Base-by-base conservation (phyloP, 2,888 invertebrate species). In the Shargacucullia verbasci region DNA sequence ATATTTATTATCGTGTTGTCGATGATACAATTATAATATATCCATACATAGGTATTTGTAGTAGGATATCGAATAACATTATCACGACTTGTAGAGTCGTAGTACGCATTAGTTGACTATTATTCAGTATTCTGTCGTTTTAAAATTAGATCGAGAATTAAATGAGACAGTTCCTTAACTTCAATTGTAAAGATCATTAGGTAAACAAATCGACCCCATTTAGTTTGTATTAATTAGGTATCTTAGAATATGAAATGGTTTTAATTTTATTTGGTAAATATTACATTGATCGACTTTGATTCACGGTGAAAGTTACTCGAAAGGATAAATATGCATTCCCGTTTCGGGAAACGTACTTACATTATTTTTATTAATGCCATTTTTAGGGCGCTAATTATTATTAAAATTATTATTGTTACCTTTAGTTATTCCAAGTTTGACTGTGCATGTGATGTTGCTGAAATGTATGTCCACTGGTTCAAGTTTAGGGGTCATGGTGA, bases 401-500 rank as follows among this genome's bases (percentile, higher is more conserved):
- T 35, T 9, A 2, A 43, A 53, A 29, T 53, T n/a, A n/a, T n/a
- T n/a, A n/a, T n/a, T n/a, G n/a, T n/a, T 85, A 97, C 97, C 97
- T 95, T 96, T 96, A 79, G 95, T 95, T 73, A 96, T 95, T 69
- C 97, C 97, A 58, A 96, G 90, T 34, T 95, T 95, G 13, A 97
- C 97, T 0, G 95, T 96, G 80, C 96, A 97, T 0, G 95, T 95
- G 65, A 98, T 94, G 80, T 97, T 95, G 59, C 96, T 95, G 85
- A 97, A 97, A 70, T 95, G 94, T 64, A 98, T 95, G 80, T 97
- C 97, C 33, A 97, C 94, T 1, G 95, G 94, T 11, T 95, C 94
- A 47, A 80, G 75, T 6, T 74, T 82, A 1, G 92, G 90, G 3
- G 81, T 66, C 70, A 86, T 84, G 33, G 84, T 69, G 1, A 89